Evolutionary conservation across 2,888 invertebrate genomes (phyloP), one percentile per base, ranked within the genome.

Genomic region (Trichogramma evanescens): DNA sequence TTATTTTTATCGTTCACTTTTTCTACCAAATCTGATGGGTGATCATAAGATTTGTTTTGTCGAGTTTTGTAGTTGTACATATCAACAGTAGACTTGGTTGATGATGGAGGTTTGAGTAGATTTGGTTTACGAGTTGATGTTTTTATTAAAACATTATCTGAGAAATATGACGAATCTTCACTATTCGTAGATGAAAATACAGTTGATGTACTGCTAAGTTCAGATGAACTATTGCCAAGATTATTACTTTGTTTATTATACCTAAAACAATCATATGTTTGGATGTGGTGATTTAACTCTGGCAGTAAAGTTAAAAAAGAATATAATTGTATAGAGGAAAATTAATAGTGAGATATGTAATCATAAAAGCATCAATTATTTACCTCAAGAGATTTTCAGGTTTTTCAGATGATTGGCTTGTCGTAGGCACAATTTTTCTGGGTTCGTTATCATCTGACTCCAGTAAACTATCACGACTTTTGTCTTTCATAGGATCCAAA

Each of bases 161-260:
- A 74, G 65, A 73, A 75, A 64, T 76, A 74, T 6, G 75, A 76
- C 5, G 76, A 77, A 65, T 77, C 75, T 26, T 75, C 73, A 55
- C 72, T 76, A 48, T 70, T 66, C 10, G 74, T 71, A 58, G 67
- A 71, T 46, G 69, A 72, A 50, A 69, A 67, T 49, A 67, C 69
- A 54, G 69, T 67, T 9, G 65, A 65, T 54, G 64, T 69, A 52
- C 68, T 70, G 38, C 58, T 68, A 43, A 68, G 65, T 38, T 68
- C 62, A 53, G 64, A 70, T 4, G 72, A 71, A 57, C 70, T 67
- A 54, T 67, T 65, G 58, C 71, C 72, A 43, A 67, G 67, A 46
- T 75, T 76, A 68, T 74, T 73, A 51, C 70, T 26, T 26, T 50
- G 10, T 46, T 10, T 54, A 13, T 46, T 50, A 48, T 42, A 58